Evolutionary conservation across 2,888 invertebrate genomes (phyloP).

Genomic region (Cryptophagus acutangulus): DNA sequence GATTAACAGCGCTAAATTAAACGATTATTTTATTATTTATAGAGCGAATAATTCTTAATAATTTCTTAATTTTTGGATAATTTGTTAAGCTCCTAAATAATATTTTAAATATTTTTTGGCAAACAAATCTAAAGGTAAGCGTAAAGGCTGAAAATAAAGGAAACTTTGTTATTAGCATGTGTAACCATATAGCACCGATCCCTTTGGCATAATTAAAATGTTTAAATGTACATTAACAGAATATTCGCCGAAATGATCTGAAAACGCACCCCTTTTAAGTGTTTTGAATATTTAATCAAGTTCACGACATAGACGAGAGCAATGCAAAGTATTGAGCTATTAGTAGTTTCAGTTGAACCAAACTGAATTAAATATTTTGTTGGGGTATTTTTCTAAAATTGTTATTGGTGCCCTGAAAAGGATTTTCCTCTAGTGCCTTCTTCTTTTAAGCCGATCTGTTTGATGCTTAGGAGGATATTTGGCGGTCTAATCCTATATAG

Average conservation of each 20-base stretch:
- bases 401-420: not conserved
- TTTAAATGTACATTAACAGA: conserved; percentile 31
- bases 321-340: conserved; percentile 1
- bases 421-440: not conserved
- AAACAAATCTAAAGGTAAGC: no score
- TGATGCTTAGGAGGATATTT: conserved; percentile 16
- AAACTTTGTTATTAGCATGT: conserved; percentile 9
- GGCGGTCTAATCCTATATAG: conserved; percentile 18
- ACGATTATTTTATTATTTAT: no score
- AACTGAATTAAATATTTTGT: no score
- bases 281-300: conserved; percentile 47
- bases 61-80: no score
- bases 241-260: conserved; percentile 39
- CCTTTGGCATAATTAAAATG: conserved; percentile 26
- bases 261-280: conserved; percentile 48
- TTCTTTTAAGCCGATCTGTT: conserved; percentile 4
- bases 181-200: conserved; percentile 5
- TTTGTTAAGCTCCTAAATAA: no score
- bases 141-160: conserved; percentile 7
- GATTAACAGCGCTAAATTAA: no score
- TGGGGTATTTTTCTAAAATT: no score
- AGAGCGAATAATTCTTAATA: no score
- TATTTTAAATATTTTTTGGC: no score
- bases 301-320: conserved; percentile 21
- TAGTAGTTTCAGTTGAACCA: conserved; percentile 3